These are phyloP conservation scores for Drosophila littoralis DNA, from an alignment of 1,140 invertebrate genomes.

Conservation along the genomic window DNA sequence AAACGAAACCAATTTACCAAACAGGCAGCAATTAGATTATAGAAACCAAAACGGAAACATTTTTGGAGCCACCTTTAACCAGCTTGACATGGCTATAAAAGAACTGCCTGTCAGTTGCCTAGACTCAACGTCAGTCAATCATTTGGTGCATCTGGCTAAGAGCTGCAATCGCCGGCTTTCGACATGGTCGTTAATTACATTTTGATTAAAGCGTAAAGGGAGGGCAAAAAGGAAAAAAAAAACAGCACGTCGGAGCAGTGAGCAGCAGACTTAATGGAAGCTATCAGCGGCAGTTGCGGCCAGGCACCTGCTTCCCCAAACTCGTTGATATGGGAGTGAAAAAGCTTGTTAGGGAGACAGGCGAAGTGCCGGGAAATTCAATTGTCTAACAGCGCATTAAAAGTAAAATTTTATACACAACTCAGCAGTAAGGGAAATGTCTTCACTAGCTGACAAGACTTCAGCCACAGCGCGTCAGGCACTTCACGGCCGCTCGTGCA, in stretches of 20 bases:
- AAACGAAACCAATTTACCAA: slow-evolving; percentile 46
- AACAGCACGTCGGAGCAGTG: not conserved
- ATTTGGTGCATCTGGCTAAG: slow-evolving; percentile 34
- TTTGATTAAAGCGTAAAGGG: slow-evolving; percentile 73
- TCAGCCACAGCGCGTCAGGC: slow-evolving; percentile 26
- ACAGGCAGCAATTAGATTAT: slow-evolving; percentile 46
- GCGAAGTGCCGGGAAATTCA: slow-evolving; percentile 41
- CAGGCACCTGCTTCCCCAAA: slow-evolving; percentile 27
- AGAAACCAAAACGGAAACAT: slow-evolving; percentile 36
- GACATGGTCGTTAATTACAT: slow-evolving; percentile 72
- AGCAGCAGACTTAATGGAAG: slow-evolving; percentile 51
- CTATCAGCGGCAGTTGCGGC: slow-evolving; percentile 57
- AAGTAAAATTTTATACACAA: slow-evolving; percentile 59
- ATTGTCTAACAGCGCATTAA: slow-evolving; percentile 66
- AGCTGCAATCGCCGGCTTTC: slow-evolving; percentile 38
- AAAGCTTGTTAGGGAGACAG: slow-evolving; percentile 8
- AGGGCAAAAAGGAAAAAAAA: slow-evolving; percentile 8
- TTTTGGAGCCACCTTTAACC: slow-evolving; percentile 10
- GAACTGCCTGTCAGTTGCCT: not conserved
- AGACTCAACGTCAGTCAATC: slow-evolving; percentile 36
- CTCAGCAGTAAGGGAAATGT: slow-evolving; percentile 21
- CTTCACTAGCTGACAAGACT: slow-evolving; percentile 23
- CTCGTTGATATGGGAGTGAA: slow-evolving; percentile 27
- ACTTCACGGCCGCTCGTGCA: not conserved
- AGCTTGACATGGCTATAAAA: slow-evolving; percentile 6